Evolutionary conservation across 2,888 invertebrate genomes (phyloP), one percentile per base, ranked within the genome.

Genomic region (Parnassius orleans): DNA sequence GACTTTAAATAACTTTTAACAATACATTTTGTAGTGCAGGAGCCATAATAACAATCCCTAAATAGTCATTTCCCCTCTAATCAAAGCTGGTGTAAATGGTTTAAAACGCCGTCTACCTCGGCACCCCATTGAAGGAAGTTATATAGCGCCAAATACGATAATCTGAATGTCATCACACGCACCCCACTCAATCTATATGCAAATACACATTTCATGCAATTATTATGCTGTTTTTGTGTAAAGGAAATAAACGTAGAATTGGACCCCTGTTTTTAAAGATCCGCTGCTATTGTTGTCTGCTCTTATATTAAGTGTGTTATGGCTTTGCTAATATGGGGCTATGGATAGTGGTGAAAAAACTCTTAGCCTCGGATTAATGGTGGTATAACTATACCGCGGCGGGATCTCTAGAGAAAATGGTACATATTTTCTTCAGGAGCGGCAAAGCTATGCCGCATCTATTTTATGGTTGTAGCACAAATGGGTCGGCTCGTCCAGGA

Each of bases 111-210:
- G 33, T 48, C 24, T 55, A 63, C 44, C 63, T 54, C 58, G 58
- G 43, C 63, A 33, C 58, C 63, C 63, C 58, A 63, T 46, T 57
- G 53, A 12, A 7, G 44, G 3, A 42, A 54, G 12, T 57, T 53
- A 46, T 57, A 57, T 57, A 57, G 47, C 52, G 46, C 48, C 43
- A 55, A 63, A 63, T 63, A 12, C 54, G 53, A 63, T 63, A 58
- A 63, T 58, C 57, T 33, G 57, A 44, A 48, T 63, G 53, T 61
- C 65, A 69, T 66, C 74, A 65, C 68, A 71, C 73, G 78, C 79
- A 77, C 73, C 70, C 76, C 68, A 72, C 78, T 84, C 87, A 86
- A 87, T 87, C 80, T 87, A 85, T 83, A 87, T 87, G 87, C 83
- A 84, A 87, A 87, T 87, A 54, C 46, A 19, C 54, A 63, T 58